Evolutionary conservation across 2,797 vertebrate genomes (phyloP).

Genomic region (Catamblyrhynchus diadema): DNA sequence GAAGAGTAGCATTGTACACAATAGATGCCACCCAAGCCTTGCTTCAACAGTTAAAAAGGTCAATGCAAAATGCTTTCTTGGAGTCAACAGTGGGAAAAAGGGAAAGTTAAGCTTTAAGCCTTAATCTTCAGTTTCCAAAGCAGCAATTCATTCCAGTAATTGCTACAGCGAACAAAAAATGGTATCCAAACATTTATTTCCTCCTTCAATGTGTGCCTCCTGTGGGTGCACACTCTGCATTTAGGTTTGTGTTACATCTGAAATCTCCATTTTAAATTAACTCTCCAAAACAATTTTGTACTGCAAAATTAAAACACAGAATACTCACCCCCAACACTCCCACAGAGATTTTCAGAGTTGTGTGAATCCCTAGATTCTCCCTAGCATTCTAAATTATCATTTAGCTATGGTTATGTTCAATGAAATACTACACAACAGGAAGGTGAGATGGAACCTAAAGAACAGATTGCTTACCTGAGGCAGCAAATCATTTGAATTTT

Average conservation of each 20-base stretch:
- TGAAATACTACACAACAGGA: neutral
- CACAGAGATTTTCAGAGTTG: neutral
- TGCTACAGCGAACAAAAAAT: neutral
- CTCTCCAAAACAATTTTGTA: neutral
- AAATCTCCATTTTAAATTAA: neutral
- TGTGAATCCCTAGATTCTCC: neutral
- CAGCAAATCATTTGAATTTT: neutral
- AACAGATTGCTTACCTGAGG: neutral
- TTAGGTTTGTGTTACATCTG: neutral
- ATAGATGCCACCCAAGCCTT: neutral
- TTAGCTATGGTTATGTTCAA: neutral
- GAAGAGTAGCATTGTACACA: neutral
- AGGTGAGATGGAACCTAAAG: neutral
- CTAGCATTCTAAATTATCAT: neutral
- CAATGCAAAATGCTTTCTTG: neutral
- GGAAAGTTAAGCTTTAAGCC: neutral
- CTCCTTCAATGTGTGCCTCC: neutral
- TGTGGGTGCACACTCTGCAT: rapidly evolving
- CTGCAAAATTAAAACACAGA: neutral
- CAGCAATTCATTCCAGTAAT: neutral
- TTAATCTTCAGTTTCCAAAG: neutral
- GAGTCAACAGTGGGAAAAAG: neutral
- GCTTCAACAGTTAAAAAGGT: neutral
- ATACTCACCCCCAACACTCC: neutral
- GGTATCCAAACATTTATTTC: neutral